Conservation (phyloP, 2,113 vertebrate genomes). For the Platichthys stellatus region DNA sequence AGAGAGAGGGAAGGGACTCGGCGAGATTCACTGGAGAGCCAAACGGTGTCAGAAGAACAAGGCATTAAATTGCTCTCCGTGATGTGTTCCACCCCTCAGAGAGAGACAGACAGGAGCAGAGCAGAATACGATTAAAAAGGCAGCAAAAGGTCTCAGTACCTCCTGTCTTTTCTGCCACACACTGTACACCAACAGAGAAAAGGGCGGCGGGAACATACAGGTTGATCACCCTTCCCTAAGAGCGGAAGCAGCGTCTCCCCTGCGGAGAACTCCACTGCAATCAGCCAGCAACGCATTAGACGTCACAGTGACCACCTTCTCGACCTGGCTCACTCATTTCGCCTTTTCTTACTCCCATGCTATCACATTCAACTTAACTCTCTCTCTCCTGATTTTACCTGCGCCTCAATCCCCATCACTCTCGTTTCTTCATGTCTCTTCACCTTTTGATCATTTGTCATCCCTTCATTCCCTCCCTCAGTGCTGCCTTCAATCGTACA, state of each 20-base stretch:
- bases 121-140: constrained; percentile 23
- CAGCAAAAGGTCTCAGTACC: constrained; percentile 19
- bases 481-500: constrained; percentile 55
- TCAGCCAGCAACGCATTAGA: constrained; percentile 7
- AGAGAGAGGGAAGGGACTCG: constrained; percentile 16
- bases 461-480: constrained; percentile 49
- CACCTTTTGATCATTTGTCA: constrained; percentile 68
- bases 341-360: constrained; percentile 23
- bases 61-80: constrained; percentile 45
- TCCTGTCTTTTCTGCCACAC: constrained; percentile 1
- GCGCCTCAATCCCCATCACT: constrained; percentile 44
- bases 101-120: background rate
- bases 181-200: constrained; percentile 2
- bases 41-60: constrained; percentile 32
- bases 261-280: constrained; percentile 35
- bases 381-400: constrained; percentile 40
- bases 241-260: constrained; percentile 28
- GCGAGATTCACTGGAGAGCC: constrained; percentile 29
- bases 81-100: constrained; percentile 16
- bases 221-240: constrained; percentile 37
- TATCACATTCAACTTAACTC: constrained; percentile 22
- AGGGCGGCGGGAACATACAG: constrained; percentile 14
- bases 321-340: constrained; percentile 13
- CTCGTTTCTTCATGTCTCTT: constrained; percentile 39
- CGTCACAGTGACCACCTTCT: constrained; percentile 26